Evolutionary conservation across 1,140 invertebrate species (phyloP).

Genomic region (Leucophenga varia): DNA sequence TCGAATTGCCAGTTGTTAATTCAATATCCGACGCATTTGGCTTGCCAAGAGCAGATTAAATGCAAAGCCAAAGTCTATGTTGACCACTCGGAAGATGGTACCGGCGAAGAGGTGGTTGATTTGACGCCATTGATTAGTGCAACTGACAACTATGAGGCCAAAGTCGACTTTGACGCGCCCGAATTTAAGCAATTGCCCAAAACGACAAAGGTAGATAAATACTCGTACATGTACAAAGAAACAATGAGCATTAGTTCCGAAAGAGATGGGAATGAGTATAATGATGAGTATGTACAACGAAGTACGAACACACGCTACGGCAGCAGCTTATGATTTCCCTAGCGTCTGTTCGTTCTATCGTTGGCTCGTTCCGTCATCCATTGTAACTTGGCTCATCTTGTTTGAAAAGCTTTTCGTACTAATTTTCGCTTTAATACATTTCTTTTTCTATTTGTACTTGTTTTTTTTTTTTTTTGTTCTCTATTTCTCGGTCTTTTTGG

Average conservation of each 20-base stretch:
- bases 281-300: neutral
- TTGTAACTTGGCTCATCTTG: no score
- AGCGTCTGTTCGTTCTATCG: neutral
- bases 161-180: conserved; percentile 38
- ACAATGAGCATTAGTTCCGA: no score
- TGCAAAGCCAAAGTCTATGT: conserved; percentile 32
- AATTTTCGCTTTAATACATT: no score
- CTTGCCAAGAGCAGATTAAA: conserved; percentile 56
- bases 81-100: conserved; percentile 30
- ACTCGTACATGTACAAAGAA: conserved; percentile 5
- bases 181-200: conserved; percentile 35
- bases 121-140: conserved; percentile 57
- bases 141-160: conserved; percentile 57
- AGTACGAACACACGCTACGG: neutral
- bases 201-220: conserved; percentile 51
- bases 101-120: conserved; percentile 47
- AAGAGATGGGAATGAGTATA: no score
- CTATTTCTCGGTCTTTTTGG: conserved; percentile 21
- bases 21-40: conserved; percentile 57
- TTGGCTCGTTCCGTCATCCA: no score
- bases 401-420: no score
- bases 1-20: conserved; percentile 58
- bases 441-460: conserved; percentile 16
- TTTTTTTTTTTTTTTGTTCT: conserved; percentile 24
- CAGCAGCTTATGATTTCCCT: conserved; percentile 24